Base-by-base conservation (phyloP, 2,888 invertebrate genomes). In the Argyra leucocephala region DNA sequence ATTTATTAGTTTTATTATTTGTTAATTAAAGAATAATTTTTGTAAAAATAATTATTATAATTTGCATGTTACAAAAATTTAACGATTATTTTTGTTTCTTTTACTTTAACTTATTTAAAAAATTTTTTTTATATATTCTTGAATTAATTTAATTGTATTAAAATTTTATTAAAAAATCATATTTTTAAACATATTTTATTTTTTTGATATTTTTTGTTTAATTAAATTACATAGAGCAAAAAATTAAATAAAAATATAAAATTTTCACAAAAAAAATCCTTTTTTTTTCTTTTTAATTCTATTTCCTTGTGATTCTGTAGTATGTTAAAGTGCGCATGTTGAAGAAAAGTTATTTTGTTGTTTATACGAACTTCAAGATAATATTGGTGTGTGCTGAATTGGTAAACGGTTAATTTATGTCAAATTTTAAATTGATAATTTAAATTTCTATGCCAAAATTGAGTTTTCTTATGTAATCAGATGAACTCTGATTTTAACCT, bases 211-310 rank as follows among this genome's bases (percentile, higher is more conserved):
- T 12, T 61, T 61, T 61, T 61, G 24, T 23, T 36, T n/a, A 6
- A n/a, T 4, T 31, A 6, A 10, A 24, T 18, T 21, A 2, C 18
- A 18, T 31, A n/a, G 21, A 62, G 9, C n/a, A 21, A 18, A 61
- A 62, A 61, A 62, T 23, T 12, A 6, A 23, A 23, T 5, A 60
- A 60, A 24, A 60, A 60, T 24, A 60, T 22, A 60, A 60, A 60
- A 18, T 37, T 48, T 48, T 15, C 48, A 60, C 48, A 62, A 62
- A 62, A n/a, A n/a, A 36, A 63, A 63, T 22, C 18, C 22, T n/a
- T 22, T 61, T 61, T 18, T 62, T 64, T 66, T 62, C 26, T 31
- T 64, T 48, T 62, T 57, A 57, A 57, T 61, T 61, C 48, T 36
- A 21, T 63, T 22, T 24, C 31, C 6, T 63, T 36, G 22, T 58